Evolutionary conservation across 1,140 invertebrate species (phyloP).

Genomic region (Megalopta genalis): DNA sequence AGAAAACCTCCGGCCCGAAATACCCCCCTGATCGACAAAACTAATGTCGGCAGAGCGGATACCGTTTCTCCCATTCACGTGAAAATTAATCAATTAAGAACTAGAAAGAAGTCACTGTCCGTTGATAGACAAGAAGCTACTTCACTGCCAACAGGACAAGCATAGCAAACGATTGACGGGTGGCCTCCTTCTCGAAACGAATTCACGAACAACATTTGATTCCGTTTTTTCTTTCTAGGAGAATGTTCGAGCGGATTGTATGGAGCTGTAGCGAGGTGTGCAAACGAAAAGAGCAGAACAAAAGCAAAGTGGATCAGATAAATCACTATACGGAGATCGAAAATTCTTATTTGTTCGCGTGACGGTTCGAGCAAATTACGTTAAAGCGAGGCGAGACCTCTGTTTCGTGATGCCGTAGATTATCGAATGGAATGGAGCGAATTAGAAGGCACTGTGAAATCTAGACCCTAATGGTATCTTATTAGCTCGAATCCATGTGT

Average conservation of each 20-base stretch:
- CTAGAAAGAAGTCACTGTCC: neutral
- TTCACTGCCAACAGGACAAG: too few relatives aligned
- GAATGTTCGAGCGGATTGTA: neutral
- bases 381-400: neutral
- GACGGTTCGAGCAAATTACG: slow-evolving; percentile 18
- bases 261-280: neutral
- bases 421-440: neutral
- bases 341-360: slow-evolving; percentile 1
- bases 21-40: slow-evolving; percentile 17
- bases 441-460: neutral
- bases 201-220: neutral
- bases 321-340: neutral
- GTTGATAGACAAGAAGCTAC: neutral
- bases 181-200: neutral
- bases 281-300: neutral
- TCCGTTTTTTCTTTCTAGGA: neutral
- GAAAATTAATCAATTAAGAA: neutral
- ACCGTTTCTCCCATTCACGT: slow-evolving; percentile 12
- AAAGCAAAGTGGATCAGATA: neutral
- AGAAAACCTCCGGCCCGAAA: slow-evolving; percentile 32
- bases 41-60: slow-evolving; percentile 45
- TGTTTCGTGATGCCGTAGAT: neutral
- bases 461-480: neutral
- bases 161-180: neutral
- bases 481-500: neutral